Evolutionary conservation across 1,140 invertebrate species (phyloP), one percentile per base, ranked within the genome.

Genomic region (Diploscapter pachys): DNA sequence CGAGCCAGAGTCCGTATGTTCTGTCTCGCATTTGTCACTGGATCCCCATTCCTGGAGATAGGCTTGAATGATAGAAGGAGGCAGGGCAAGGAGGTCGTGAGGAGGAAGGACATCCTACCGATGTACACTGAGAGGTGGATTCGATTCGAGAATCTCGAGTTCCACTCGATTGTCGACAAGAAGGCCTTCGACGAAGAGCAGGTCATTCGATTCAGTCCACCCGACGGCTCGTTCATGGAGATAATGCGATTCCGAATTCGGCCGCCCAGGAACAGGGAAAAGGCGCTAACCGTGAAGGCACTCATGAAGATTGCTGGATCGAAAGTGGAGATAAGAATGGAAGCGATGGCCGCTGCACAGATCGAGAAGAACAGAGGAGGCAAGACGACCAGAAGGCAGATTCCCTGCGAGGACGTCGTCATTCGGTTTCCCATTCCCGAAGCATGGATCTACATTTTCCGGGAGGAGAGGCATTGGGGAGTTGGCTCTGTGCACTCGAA

Each of bases 81-180:
- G 5, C 94, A 98, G 88, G 97, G 97, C 5, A 94, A 72, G 88
- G 97, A 99, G 89, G 94, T 99, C 11, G 97, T 99, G 0, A 95
- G 97, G 0, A 89, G 97, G 13, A 94, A 98, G 86, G 97, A 99
- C 87, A 99, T 99, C 83, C 96, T 99, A 82, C 96, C 96, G 5
- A 95, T 99, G 53, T 93, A 94, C 72, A 99, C 97, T 0, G 97
- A 99, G 87, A 94, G 99, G 87, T 99, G 97, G 97, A 99, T 99
- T 81, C 90, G 93, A 62, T 89, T 98, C 4, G 95, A 99, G 88
- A 90, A 91, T 49, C 90, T 93, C 0, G 94, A 98, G 86, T 97
- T 99, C 86, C 95, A 98, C 87, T 91, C 91, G 56, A 94, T 93
- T 85, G 92, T 99, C 5, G 92, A 96, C 83, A 91, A 92, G 80